Percentiles rank a stretch among this genome's conserved stretches.
Conservation (phyloP, 2,888 invertebrate species). For the Stenchaetothrips biformis region DNA sequence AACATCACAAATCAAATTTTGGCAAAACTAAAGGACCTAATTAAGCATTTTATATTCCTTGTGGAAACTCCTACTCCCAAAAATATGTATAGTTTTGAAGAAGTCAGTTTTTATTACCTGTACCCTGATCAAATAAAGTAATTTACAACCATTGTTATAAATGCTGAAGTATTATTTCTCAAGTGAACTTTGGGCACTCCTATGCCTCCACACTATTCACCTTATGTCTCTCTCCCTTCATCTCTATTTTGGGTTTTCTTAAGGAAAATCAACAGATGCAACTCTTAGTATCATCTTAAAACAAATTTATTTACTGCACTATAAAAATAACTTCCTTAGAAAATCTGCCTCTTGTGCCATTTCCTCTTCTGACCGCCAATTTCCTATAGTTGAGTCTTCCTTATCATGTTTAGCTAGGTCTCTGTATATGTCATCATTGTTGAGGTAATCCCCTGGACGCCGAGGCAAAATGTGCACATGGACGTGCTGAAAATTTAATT, state of each 20-base stretch:
- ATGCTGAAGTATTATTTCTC: no score
- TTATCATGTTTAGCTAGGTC: constrained; percentile 67
- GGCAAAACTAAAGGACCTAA: neutral
- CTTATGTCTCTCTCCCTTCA: no score
- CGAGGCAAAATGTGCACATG: constrained; percentile 85
- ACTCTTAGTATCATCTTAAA: no score
- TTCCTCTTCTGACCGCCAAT: constrained; percentile 54
- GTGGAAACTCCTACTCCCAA: neutral
- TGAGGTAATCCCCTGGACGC: constrained; percentile 67
- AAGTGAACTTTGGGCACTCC: no score
- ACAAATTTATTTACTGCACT: no score
- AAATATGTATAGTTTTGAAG: neutral
- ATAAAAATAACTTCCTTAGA: neutral
- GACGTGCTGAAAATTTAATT: constrained; percentile 60
- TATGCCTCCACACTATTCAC: no score
- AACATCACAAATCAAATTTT: neutral
- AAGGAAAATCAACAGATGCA: no score
- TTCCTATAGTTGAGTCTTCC: constrained; percentile 46
- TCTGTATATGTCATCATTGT: constrained; percentile 72
- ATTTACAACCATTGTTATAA: neutral
- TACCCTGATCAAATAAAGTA: neutral
- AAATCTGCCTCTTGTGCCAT: constrained; percentile 57
- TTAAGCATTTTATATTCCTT: neutral
- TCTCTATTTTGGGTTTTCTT: no score
- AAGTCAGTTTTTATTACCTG: neutral